Conservation (phyloP, 2,888 invertebrate genomes). For the Dendrolimus pini region DNA sequence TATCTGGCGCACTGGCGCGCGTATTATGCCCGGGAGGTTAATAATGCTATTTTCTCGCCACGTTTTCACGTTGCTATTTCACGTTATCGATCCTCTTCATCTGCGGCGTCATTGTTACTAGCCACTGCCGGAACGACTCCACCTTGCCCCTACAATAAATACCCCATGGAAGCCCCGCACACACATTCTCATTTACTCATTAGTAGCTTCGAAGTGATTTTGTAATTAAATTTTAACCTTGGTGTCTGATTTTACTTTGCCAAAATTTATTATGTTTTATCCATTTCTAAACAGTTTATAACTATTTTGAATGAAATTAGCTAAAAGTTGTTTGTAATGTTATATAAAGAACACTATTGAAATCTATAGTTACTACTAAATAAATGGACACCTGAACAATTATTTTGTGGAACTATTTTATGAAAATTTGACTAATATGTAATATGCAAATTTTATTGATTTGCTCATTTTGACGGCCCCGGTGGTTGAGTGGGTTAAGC, state of each 20-base stretch:
- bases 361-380: too few species aligned
- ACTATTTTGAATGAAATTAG: too few species aligned
- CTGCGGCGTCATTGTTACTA: slow-evolving; percentile 72
- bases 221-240: neutral
- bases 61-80: slow-evolving; percentile 75
- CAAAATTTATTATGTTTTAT: too few species aligned
- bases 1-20: slow-evolving; percentile 75
- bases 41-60: slow-evolving; percentile 77
- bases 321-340: too few species aligned
- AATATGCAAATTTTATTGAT: too few species aligned
- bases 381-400: too few species aligned
- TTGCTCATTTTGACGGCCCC: too few species aligned
- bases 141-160: slow-evolving; percentile 41
- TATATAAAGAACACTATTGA: too few species aligned
- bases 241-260: neutral
- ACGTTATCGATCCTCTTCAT: slow-evolving; percentile 71
- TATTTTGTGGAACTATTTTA: too few species aligned
- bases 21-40: slow-evolving; percentile 76
- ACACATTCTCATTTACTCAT: neutral
- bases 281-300: too few species aligned
- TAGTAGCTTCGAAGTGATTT: neutral
- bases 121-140: slow-evolving; percentile 58
- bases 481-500: too few species aligned
- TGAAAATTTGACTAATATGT: too few species aligned
- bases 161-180: neutral